A percentile compares a stretch with the other conserved stretches of the same genome.
These are phyloP conservation scores for Cirrhinus mrigala DNA, from an alignment of 2,797 vertebrate species.

Conservation along the genomic window DNA sequence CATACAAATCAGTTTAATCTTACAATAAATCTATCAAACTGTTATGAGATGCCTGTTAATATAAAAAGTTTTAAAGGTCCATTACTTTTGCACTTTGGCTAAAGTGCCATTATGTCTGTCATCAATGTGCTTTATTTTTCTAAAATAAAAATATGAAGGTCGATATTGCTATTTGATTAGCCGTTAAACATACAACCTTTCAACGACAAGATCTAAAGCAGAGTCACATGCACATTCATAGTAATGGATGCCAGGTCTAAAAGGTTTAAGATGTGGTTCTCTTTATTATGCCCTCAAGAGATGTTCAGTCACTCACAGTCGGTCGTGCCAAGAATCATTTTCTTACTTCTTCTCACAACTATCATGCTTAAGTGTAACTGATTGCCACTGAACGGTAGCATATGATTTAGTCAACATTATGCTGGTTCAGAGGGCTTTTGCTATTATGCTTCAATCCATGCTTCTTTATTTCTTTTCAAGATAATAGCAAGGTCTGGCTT, in stretches of 20 bases:
- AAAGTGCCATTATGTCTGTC: conserved; percentile 7
- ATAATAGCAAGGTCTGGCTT: conserved; percentile 48
- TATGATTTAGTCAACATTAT: conserved; percentile 69
- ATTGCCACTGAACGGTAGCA: conserved; percentile 72
- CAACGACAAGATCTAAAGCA: conserved; percentile 21
- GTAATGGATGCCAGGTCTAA: conserved; percentile 28
- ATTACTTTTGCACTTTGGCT: conserved; percentile 17
- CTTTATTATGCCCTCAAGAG: conserved; percentile 40
- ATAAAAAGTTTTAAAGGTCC: background rate
- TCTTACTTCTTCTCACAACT: conserved; percentile 57
- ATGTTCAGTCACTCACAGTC: conserved; percentile 39
- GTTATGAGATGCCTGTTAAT: conserved; percentile 8
- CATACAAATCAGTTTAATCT: conserved; percentile 14
- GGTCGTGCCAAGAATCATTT: conserved; percentile 45
- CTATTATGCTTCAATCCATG: conserved; percentile 62
- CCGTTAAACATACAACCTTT: conserved; percentile 32
- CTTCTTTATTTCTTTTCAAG: conserved; percentile 35
- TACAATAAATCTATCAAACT: conserved; percentile 6
- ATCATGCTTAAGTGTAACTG: conserved; percentile 65
- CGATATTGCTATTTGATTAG: conserved; percentile 20
- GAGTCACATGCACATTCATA: conserved; percentile 17
- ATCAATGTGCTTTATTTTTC: conserved; percentile 2
- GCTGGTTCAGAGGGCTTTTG: conserved; percentile 65
- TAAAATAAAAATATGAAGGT: conserved; percentile 5
- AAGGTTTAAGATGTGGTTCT: conserved; percentile 35